Percentiles rank a stretch among this genome's conserved stretches.
Evolutionary conservation across 2,113 vertebrate species (phyloP).

Genomic region (Sorex araneus): DNA sequence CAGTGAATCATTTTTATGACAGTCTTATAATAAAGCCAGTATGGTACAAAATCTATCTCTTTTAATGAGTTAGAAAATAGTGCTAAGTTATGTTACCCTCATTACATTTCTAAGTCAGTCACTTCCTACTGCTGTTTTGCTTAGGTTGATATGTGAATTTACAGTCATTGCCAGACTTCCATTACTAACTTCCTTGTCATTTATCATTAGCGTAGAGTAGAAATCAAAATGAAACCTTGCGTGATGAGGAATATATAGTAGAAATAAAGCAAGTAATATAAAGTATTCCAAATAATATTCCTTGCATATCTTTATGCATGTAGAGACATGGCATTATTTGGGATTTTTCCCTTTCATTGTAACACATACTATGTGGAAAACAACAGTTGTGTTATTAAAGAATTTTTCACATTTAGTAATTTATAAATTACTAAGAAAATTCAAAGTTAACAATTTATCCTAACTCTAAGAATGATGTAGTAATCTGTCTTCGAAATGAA

Average conservation of each 20-base stretch:
- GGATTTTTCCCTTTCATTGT: not conserved
- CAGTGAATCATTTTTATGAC: slow-evolving; percentile 61
- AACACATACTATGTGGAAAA: not conserved
- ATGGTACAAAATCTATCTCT: slow-evolving; percentile 56
- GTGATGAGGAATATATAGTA: slow-evolving; percentile 67
- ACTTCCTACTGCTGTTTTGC: slow-evolving; percentile 34
- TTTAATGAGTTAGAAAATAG: slow-evolving; percentile 61
- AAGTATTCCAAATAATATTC: slow-evolving; percentile 28
- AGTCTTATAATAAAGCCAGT: slow-evolving; percentile 61
- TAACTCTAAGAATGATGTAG: not conserved
- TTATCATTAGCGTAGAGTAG: slow-evolving; percentile 33
- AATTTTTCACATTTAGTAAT: not conserved
- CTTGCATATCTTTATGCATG: slow-evolving; percentile 8
- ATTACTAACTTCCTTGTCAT: slow-evolving; percentile 38
- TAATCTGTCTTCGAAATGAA: not conserved
- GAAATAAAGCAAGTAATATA: slow-evolving; percentile 35
- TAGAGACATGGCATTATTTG: not conserved
- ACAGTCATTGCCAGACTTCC: slow-evolving; percentile 46
- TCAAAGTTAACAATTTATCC: not conserved
- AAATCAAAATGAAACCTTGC: slow-evolving; percentile 53
- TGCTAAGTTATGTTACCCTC: slow-evolving; percentile 44
- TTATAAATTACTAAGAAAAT: slow-evolving; percentile 41
- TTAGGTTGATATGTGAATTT: slow-evolving; percentile 56
- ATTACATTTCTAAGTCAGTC: slow-evolving; percentile 30
- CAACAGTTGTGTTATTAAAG: not conserved